Conservation (phyloP, 2,113 vertebrate species). For the Azemiops feae region DNA sequence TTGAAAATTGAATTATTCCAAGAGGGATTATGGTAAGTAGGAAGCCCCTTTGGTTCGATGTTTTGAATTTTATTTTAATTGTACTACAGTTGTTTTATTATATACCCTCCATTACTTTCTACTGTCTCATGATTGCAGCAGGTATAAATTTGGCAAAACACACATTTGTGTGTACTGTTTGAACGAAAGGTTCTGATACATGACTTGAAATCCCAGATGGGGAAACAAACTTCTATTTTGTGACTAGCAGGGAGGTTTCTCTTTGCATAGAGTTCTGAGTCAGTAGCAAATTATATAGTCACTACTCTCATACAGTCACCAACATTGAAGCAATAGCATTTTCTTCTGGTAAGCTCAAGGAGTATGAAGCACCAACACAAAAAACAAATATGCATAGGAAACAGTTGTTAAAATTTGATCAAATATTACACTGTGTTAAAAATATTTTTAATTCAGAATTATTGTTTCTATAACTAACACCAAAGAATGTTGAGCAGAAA, state of each 20-base stretch:
- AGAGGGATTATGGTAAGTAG: neutral
- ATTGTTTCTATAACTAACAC: neutral
- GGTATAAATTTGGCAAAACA: neutral
- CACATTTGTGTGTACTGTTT: too few relatives aligned
- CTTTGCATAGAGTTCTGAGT: neutral
- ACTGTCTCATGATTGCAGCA: neutral
- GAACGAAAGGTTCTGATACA: accelerated
- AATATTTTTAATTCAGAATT: neutral
- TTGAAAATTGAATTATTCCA: neutral
- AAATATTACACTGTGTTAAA: neutral
- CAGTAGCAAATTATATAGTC: neutral
- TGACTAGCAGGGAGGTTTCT: neutral
- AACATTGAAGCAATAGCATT: neutral
- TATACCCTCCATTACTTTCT: neutral
- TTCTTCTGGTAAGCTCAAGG: neutral
- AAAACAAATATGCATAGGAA: neutral
- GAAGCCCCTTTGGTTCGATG: neutral
- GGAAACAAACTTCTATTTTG: neutral
- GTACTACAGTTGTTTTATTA: neutral
- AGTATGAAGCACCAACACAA: neutral
- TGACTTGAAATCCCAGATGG: neutral
- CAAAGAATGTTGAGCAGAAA: neutral
- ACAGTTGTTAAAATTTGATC: neutral
- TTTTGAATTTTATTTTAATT: neutral
- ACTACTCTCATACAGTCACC: neutral